Percentiles rank a stretch among this genome's conserved stretches.
These are phyloP conservation scores for Nomada ruficornis DNA, from an alignment of 2,888 invertebrate species.

Conservation along the genomic window DNA sequence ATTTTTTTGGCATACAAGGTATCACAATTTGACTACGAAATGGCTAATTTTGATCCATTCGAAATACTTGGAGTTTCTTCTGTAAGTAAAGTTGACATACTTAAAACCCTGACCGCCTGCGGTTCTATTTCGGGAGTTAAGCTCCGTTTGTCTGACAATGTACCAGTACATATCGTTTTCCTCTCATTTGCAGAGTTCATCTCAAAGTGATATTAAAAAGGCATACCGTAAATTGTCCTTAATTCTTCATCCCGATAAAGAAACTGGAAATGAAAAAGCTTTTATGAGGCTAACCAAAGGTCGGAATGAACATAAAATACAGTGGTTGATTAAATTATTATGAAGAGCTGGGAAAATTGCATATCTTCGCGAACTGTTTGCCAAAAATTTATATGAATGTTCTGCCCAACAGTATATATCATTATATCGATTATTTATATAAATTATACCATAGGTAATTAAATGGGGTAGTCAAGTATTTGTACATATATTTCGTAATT, in stretches of 20 bases:
- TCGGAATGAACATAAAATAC: constrained; percentile 79
- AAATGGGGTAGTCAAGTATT: too few species aligned
- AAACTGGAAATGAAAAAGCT: constrained; percentile 97
- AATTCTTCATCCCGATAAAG: constrained; percentile 98
- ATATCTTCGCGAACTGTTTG: too few species aligned
- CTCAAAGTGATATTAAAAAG: constrained; percentile 95
- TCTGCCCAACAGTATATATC: too few species aligned
- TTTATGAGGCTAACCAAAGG: constrained; percentile 99
- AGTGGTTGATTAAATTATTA: background rate
- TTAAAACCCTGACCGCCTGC: background rate
- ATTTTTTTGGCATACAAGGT: constrained; percentile 94
- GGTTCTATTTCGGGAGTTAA: too few species aligned
- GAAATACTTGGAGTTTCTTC: constrained; percentile 96
- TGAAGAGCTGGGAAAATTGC: background rate
- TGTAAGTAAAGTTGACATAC: constrained; percentile 83
- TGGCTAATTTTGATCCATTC: constrained; percentile 99
- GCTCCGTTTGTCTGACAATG: too few species aligned
- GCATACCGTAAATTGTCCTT: constrained; percentile 97
- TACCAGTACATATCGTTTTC: background rate
- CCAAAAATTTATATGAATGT: too few species aligned
- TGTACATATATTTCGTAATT: too few species aligned
- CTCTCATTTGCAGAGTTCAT: constrained; percentile 88
- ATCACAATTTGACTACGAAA: constrained; percentile 98
- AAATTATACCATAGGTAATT: too few species aligned
- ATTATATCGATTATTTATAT: too few species aligned